Evolutionary conservation across 2,797 vertebrate genomes (phyloP), one percentile per base, ranked within the genome.

Genomic region (Pangasius krempfi): DNA sequence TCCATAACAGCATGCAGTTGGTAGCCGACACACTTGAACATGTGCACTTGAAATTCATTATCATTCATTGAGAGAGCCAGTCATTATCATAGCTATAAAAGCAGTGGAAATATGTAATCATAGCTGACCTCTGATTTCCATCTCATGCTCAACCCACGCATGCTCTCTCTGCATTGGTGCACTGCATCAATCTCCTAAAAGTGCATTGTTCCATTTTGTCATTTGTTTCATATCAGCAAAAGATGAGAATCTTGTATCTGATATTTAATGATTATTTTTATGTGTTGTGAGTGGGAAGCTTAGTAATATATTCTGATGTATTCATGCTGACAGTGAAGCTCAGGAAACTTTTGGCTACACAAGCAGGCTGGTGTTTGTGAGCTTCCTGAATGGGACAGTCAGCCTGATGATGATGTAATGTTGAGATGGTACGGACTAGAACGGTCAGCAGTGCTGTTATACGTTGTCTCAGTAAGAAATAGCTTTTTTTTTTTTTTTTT

Each of bases 11-110:
- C 37, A 73, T 85, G 88, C 56, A 72, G 84, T 87, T 54, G 52
- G 75, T 60, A 84, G 76, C 27, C 33, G 50, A 68, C 54, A 60
- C 85, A 54, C 91, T 90, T 86, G 89, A 93, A 89, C 86, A 73
- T n/a, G 75, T 84, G 85, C 91, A 90, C 91, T 93, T 88, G 70
- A 93, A 88, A 90, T 88, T 92, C 89, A 89, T 93, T 91, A 91
- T 89, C 89, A 89, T 88, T 81, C 86, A 70, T 89, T 91, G 87
- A 83, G 87, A 82, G 88, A 87, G 87, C 66, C 90, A 76, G 88
- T 94, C 90, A 92, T 95, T 91, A 92, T 85, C 89, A 90, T 10
- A 56, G 90, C 88, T 92, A 81, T 89, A 92, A 91, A 93, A 93
- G 89, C 92, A 60, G 58, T 89, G 84, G 73, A 88, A 90, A 84